Evolutionary conservation across 2,113 vertebrate species (phyloP), one percentile per base, ranked within the genome.

Genomic region (Rissa tridactyla): DNA sequence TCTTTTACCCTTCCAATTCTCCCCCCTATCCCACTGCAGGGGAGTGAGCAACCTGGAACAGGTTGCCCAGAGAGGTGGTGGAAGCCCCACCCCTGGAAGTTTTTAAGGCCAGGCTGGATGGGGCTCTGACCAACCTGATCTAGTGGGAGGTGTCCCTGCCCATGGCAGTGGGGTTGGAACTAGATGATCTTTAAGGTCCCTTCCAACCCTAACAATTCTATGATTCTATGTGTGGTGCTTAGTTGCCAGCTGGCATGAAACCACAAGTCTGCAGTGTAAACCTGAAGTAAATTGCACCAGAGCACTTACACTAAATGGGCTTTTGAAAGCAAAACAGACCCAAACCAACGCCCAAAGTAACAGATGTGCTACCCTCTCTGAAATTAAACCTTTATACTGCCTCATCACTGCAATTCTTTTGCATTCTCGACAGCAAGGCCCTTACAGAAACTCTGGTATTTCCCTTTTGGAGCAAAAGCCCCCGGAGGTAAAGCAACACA

Each of bases 11-110:
- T 61, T 54, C 32, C 6, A 6, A 46, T 60, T 60, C 60, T 54
- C 8, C 13, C 38, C 32, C 2, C 2, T 7, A 1, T 4, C 30
- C 65, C 36, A 51, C 21, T 6, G 2, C 2, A 5, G 9, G 42
- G 5, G 8, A 47, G 12, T 11, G 19, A 76, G 20, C 15, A 20
- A n/a, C 49, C 15, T 0, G 13, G 40, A 40, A 40, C 40, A 40
- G 40, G 40, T 40, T 40, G 40, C 40, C 40, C 40, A 40, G 40
- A 40, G 40, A 40, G 40, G 40, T 12, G 40, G 40, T 40, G 40
- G 40, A 40, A 40, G 40, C 40, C 40, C 40, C 40, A 40, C 12
- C 40, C 40, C 40, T 40, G 40, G 40, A 40, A 40, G 40, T 40
- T 40, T 40, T 40, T 40, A 40, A 40, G 40, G 40, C 40, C 40